Evolutionary conservation across 2,797 vertebrate genomes (phyloP).

Genomic region (Esox masquinongy): DNA sequence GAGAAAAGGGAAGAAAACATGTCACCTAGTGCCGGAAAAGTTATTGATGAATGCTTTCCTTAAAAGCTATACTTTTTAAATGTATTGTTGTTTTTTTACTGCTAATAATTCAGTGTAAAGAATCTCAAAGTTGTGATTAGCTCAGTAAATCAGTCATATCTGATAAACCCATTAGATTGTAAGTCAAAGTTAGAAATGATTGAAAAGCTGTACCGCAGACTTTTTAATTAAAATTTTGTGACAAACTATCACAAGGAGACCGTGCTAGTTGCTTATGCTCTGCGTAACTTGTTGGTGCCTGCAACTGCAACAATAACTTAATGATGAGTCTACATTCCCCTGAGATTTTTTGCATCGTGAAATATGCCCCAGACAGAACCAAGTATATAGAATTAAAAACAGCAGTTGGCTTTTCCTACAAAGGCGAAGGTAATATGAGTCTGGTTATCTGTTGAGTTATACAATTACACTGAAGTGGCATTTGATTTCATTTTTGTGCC

Average conservation of each 20-base stretch:
- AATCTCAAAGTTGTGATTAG: background rate
- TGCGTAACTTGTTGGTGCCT: too few species aligned
- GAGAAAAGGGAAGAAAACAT: background rate
- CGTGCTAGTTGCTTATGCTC: too few species aligned
- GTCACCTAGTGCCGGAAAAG: background rate
- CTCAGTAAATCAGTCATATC: background rate
- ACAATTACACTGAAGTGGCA: background rate
- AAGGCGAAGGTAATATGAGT: too few species aligned
- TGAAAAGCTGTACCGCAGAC: background rate
- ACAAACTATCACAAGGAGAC: background rate
- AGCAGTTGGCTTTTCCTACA: too few species aligned
- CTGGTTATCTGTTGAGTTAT: too few species aligned
- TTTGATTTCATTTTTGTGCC: background rate
- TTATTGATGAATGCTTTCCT: background rate
- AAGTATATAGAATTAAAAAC: slow-evolving; percentile 30
- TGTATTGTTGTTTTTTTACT: too few species aligned
- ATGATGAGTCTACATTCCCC: too few species aligned
- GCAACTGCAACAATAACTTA: too few species aligned
- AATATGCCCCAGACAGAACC: background rate
- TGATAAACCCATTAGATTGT: background rate
- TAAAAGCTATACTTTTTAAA: background rate
- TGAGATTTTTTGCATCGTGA: too few species aligned
- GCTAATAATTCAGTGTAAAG: background rate
- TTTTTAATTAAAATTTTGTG: background rate
- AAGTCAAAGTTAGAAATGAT: too few species aligned